Conservation (phyloP, 2,113 vertebrate genomes). For the Mionectes macconnelli region DNA sequence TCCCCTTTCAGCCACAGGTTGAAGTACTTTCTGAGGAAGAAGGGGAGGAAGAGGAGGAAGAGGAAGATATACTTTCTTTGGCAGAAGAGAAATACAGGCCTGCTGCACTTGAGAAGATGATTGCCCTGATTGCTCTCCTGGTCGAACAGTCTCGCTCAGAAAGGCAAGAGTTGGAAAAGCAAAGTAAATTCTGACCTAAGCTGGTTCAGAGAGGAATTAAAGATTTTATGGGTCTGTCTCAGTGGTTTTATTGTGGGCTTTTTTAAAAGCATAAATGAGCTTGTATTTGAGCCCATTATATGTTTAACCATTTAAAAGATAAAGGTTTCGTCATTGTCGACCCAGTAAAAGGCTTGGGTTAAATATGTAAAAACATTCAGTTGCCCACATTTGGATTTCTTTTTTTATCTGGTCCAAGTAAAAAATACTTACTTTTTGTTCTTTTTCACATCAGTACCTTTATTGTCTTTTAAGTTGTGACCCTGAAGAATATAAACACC, state of each 20-base stretch:
- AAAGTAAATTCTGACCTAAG: not conserved
- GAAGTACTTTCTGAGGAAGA: slow-evolving; percentile 99
- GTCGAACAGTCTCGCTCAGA: slow-evolving; percentile 98
- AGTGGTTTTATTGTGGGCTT: not conserved
- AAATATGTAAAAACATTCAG: not conserved
- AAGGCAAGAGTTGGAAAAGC: slow-evolving; percentile 75
- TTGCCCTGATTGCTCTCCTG: slow-evolving; percentile 95
- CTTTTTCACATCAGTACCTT: not conserved
- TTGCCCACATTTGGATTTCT: not conserved
- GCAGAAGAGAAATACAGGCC: slow-evolving; percentile 98
- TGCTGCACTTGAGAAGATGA: slow-evolving; percentile 99
- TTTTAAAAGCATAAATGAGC: not conserved
- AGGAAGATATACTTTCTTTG: slow-evolving; percentile 96
- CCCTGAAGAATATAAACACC: not conserved
- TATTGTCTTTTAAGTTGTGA: not conserved
- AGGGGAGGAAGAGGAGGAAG: slow-evolving; percentile 96
- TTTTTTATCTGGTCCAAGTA: not conserved
- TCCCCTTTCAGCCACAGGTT: slow-evolving; percentile 86
- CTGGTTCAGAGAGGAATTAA: not conserved
- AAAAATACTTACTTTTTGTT: not conserved
- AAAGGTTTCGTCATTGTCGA: not conserved
- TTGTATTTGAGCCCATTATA: not conserved
- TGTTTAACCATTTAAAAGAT: not conserved
- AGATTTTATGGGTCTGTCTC: not conserved
- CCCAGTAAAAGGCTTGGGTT: not conserved